Evolutionary conservation across 2,113 vertebrate species (phyloP).

Genomic region (Morone saxatilis): DNA sequence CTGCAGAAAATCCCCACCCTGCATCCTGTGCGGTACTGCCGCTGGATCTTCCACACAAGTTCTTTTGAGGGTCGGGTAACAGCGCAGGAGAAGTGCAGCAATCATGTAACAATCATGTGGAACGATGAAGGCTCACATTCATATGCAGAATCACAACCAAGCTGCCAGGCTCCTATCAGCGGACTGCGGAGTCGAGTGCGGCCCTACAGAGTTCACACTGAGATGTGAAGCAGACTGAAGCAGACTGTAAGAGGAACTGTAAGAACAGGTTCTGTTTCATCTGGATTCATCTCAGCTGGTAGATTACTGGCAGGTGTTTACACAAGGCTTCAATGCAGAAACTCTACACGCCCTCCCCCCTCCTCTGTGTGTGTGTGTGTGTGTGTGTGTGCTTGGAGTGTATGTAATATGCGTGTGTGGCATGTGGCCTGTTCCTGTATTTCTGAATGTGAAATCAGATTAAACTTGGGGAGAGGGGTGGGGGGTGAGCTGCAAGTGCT

Average conservation of each 20-base stretch:
- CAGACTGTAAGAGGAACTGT: slow-evolving; percentile 45
- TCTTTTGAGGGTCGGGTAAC: slow-evolving; percentile 54
- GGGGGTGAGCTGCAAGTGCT: slow-evolving; percentile 56
- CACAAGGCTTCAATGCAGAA: slow-evolving; percentile 60
- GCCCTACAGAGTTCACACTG: slow-evolving; percentile 48
- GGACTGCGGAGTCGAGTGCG: slow-evolving; percentile 13
- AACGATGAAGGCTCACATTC: slow-evolving; percentile 31
- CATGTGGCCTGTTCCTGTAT: slow-evolving; percentile 47
- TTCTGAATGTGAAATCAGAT: slow-evolving; percentile 71
- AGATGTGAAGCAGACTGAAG: slow-evolving; percentile 58
- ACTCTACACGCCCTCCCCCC: slow-evolving; percentile 29
- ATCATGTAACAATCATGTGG: slow-evolving; percentile 52
- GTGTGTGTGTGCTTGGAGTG: slow-evolving; percentile 22
- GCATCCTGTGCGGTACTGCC: slow-evolving; percentile 54
- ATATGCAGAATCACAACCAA: slow-evolving; percentile 41
- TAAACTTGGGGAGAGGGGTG: slow-evolving; percentile 45
- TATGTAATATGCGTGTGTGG: slow-evolving; percentile 26
- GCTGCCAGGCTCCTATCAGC: slow-evolving; percentile 45
- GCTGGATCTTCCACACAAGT: slow-evolving; percentile 44
- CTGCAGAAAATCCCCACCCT: slow-evolving; percentile 64
- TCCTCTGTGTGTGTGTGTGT: slow-evolving; percentile 11
- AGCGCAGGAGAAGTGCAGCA: slow-evolving; percentile 42
- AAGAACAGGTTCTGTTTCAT: slow-evolving; percentile 70
- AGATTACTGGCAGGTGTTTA: slow-evolving; percentile 77
- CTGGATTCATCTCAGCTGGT: slow-evolving; percentile 73